Evolutionary conservation across 2,797 vertebrate species (phyloP).

Genomic region (Falco concolor): DNA sequence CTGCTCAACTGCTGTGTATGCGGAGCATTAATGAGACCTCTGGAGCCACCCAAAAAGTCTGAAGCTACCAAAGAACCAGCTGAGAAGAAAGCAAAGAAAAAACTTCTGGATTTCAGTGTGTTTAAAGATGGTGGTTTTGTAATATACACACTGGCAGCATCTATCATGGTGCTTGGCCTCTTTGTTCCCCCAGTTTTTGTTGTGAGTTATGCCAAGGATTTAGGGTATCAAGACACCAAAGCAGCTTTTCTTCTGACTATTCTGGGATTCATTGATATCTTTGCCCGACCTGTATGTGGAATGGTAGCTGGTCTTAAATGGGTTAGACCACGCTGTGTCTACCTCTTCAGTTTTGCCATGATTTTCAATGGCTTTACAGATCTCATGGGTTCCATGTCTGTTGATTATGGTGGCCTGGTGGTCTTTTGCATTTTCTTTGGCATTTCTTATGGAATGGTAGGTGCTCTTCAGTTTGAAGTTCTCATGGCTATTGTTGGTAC

Average conservation of each 20-base stretch:
- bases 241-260: conserved; percentile 89
- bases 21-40: conserved; percentile 89
- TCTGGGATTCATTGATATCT: conserved; percentile 93
- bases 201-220: conserved; percentile 91
- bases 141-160: conserved; percentile 86
- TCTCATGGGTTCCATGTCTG: conserved; percentile 82
- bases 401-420: conserved; percentile 80
- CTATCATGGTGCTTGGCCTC: conserved; percentile 93
- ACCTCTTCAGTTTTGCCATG: conserved; percentile 93
- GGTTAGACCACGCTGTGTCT: conserved; percentile 89
- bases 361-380: conserved; percentile 90
- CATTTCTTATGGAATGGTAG: conserved; percentile 96
- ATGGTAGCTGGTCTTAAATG: conserved; percentile 84
- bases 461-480: conserved; percentile 96
- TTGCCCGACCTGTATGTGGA: conserved; percentile 88
- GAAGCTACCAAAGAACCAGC: conserved; percentile 25
- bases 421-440: conserved; percentile 95
- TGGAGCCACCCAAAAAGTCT: conserved; percentile 71
- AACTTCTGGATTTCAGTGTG: conserved; percentile 89
- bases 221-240: conserved; percentile 84
- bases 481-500: conserved; percentile 95
- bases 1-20: conserved; percentile 95
- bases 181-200: conserved; percentile 95
- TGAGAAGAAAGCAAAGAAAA: conserved; percentile 71
- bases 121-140: conserved; percentile 87